These are phyloP conservation scores for Psittacus erithacus DNA, from an alignment of 2,113 vertebrate genomes.

Conservation along the genomic window DNA sequence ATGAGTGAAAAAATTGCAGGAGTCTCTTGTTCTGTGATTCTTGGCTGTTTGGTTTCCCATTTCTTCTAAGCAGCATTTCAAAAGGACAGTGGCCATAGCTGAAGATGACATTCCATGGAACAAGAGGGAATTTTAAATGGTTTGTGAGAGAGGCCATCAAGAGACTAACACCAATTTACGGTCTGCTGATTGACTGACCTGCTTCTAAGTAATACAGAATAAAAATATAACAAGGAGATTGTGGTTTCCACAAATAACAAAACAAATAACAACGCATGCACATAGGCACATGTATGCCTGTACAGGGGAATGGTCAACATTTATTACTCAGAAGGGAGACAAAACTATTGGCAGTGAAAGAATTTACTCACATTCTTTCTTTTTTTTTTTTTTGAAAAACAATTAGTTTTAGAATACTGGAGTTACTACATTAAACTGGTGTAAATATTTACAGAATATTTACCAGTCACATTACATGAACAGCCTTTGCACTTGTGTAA, in stretches of 20 bases:
- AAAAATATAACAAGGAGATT: neutral
- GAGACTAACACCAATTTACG: neutral
- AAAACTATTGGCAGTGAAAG: neutral
- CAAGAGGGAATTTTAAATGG: neutral
- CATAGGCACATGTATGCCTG: neutral
- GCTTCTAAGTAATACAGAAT: neutral
- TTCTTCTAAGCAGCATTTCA: neutral
- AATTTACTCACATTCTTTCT: neutral
- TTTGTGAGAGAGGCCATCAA: neutral
- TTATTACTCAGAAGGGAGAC: neutral
- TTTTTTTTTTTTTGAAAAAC: neutral
- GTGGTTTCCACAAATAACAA: neutral
- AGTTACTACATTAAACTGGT: neutral
- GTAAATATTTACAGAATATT: constrained; percentile 32
- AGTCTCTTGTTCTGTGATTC: neutral
- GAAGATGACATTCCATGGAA: neutral
- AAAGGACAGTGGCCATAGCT: neutral
- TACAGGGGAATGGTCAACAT: neutral
- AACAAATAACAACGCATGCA: neutral
- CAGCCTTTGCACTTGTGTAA: neutral
- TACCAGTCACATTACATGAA: neutral
- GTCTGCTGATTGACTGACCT: neutral
- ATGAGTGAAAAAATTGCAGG: neutral
- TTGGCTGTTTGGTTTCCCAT: neutral
- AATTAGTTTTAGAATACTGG: neutral